A percentile compares a stretch with the other conserved stretches of the same genome.
Evolutionary conservation across 2,113 vertebrate species (phyloP).

Genomic region (Zosterops borbonicus): DNA sequence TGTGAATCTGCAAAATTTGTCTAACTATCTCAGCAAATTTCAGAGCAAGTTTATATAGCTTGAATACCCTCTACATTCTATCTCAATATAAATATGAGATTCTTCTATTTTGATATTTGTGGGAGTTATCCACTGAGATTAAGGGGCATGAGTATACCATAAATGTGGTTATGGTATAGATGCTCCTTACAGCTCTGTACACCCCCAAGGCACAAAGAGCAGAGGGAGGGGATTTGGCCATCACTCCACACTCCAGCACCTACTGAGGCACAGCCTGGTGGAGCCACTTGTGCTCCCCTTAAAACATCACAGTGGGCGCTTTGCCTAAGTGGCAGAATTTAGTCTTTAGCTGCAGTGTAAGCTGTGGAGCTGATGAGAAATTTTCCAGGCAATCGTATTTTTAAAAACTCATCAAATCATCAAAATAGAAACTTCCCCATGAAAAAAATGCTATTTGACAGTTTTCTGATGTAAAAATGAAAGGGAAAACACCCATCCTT

Average conservation of each 20-base stretch:
- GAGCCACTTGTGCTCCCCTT: not conserved
- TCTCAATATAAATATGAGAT: not conserved
- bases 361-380: not conserved
- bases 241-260: not conserved
- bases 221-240: not conserved
- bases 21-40: not conserved
- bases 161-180: not conserved
- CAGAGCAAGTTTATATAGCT: not conserved
- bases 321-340: not conserved
- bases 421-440: not conserved
- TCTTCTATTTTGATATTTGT: not conserved
- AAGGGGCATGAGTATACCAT: not conserved
- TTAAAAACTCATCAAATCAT: not conserved
- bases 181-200: not conserved
- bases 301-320: not conserved
- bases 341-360: not conserved
- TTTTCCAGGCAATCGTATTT: not conserved
- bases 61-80: not conserved
- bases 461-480: not conserved
- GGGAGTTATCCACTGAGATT: not conserved
- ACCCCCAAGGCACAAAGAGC: not conserved
- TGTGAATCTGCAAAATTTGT: not conserved
- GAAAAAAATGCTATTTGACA: not conserved
- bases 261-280: accelerated
- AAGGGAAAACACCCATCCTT: not conserved